phyloP scores from a whole-genome alignment of 2,113 vertebrate species.

The Drymodes brunneopygia region DNA sequence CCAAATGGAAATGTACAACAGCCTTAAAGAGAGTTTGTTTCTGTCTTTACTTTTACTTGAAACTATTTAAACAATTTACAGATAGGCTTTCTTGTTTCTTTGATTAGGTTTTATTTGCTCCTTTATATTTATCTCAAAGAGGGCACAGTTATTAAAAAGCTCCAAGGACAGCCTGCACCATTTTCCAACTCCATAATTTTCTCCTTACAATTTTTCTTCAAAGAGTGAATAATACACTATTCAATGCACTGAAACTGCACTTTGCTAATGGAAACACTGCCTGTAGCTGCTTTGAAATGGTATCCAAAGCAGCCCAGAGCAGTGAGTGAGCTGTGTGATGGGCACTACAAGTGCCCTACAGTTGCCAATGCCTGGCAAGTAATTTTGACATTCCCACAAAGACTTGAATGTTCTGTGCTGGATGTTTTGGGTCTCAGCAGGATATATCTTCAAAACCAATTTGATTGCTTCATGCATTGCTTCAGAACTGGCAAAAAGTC shows the following conservation, averaged over 20 bases:
- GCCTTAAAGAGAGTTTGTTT: background rate
- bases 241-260: background rate
- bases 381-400: background rate
- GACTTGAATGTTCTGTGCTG: background rate
- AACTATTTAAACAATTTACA: background rate
- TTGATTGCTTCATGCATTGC: background rate
- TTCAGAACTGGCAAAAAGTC: background rate
- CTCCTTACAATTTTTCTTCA: conserved; percentile 4
- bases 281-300: background rate
- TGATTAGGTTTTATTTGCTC: conserved; percentile 4
- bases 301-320: background rate
- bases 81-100: background rate
- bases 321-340: background rate
- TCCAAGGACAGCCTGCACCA: background rate
- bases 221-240: background rate
- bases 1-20: background rate
- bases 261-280: background rate
- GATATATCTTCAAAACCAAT: background rate
- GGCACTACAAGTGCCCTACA: background rate
- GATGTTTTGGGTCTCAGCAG: background rate
- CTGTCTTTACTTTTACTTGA: background rate
- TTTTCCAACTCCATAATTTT: conserved; percentile 3
- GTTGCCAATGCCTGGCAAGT: background rate
- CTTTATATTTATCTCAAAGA: conserved; percentile 3
- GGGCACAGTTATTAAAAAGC: background rate